phyloP scores from a whole-genome alignment of 2,888 invertebrate species.

The Drosophila paramelanica region DNA sequence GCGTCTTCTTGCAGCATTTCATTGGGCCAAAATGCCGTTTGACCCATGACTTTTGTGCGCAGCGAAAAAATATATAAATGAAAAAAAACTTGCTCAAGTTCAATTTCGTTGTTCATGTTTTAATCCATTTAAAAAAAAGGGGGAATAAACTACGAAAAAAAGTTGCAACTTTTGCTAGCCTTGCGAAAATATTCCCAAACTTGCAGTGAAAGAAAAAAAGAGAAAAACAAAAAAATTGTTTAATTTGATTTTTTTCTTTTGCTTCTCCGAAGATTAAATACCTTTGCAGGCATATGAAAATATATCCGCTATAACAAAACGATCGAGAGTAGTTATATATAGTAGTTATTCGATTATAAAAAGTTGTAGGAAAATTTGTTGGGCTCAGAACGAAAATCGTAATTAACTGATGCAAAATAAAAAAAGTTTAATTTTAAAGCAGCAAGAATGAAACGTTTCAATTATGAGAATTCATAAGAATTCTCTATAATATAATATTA shows the following conservation, averaged over 20 bases:
- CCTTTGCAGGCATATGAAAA: too few relatives aligned
- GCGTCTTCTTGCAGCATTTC: slow-evolving; percentile 2
- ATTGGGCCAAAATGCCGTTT: slow-evolving; percentile 22
- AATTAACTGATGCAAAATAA: too few relatives aligned
- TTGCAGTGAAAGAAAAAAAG: slow-evolving; percentile 13
- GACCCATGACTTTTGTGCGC: slow-evolving; percentile 41
- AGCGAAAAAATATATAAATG: background rate
- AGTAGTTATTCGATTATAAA: too few relatives aligned
- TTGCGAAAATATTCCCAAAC: slow-evolving; percentile 49
- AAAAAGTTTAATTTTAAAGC: too few relatives aligned
- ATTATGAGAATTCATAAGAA: too few relatives aligned
- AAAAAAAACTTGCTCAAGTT: slow-evolving; percentile 57
- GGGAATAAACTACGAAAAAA: slow-evolving; percentile 46
- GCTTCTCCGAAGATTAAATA: too few relatives aligned
- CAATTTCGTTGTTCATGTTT: slow-evolving; percentile 64
- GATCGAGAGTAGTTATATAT: too few relatives aligned
- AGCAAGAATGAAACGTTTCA: too few relatives aligned
- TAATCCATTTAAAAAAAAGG: slow-evolving; percentile 44
- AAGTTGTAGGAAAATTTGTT: too few relatives aligned
- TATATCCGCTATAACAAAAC: too few relatives aligned
- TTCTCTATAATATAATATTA: too few relatives aligned
- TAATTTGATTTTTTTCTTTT: background rate
- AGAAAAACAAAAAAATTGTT: background rate
- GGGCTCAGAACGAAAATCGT: too few relatives aligned
- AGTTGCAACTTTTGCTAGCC: slow-evolving; percentile 62